A percentile compares a stretch with the other conserved stretches of the same genome.
Evolutionary conservation across 2,797 vertebrate genomes (phyloP).

Genomic region (Brachymystax lenok): DNA sequence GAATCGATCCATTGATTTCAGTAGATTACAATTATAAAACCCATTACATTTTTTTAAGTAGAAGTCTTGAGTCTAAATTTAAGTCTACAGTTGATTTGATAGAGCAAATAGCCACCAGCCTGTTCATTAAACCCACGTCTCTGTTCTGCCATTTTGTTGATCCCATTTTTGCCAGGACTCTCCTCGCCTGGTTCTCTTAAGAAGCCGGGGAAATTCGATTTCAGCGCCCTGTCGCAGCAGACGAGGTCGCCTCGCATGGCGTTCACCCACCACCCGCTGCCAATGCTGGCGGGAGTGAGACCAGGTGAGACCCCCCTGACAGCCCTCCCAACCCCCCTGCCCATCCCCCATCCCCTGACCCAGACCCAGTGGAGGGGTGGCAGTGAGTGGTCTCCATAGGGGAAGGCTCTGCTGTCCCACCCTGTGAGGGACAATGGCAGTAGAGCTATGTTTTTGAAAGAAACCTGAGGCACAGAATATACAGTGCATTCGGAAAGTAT

Average conservation of each 20-base stretch:
- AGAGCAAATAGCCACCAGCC: constrained; percentile 42
- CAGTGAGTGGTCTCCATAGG: constrained; percentile 42
- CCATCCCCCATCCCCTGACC: constrained; percentile 37
- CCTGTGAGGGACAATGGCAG: not conserved
- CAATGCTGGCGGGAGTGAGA: constrained; percentile 96
- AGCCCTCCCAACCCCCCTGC: constrained; percentile 36
- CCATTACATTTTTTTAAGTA: constrained; percentile 50
- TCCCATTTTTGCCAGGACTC: constrained; percentile 78
- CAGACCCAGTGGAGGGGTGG: constrained; percentile 51
- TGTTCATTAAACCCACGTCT: constrained; percentile 74
- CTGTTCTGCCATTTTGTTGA: constrained; percentile 63
- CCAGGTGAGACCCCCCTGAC: constrained; percentile 86
- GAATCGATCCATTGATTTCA: constrained; percentile 67
- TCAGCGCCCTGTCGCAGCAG: constrained; percentile 92
- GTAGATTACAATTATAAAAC: constrained; percentile 59
- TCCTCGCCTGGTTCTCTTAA: constrained; percentile 89
- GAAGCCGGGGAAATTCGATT: constrained; percentile 98
- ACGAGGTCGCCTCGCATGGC: constrained; percentile 94
- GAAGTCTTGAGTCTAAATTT: constrained; percentile 52
- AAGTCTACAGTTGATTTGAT: constrained; percentile 30
- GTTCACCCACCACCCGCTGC: constrained; percentile 97
- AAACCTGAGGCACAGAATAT: not conserved
- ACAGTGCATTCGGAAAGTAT: too few relatives aligned
- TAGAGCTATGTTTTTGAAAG: not conserved
- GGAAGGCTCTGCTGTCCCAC: constrained; percentile 33